Evolutionary conservation across 2,113 vertebrate species (phyloP).

Genomic region (Natator depressus): DNA sequence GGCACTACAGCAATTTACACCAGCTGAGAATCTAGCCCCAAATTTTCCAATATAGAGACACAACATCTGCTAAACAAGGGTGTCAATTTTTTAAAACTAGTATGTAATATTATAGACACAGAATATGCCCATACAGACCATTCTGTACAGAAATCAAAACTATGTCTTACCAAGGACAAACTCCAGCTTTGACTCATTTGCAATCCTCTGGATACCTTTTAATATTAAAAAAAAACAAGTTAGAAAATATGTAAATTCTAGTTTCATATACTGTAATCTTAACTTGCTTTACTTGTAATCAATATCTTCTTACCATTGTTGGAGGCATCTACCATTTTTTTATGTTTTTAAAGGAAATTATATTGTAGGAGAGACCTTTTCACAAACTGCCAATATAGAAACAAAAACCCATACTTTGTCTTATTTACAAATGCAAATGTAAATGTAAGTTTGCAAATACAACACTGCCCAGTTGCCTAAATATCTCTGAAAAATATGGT

Average conservation of each 20-base stretch:
- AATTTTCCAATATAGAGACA: neutral
- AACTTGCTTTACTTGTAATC: neutral
- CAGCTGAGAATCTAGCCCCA: neutral
- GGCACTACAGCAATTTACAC: neutral
- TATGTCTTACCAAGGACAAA: conserved; percentile 84
- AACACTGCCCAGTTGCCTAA: neutral
- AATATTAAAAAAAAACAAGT: conserved; percentile 23
- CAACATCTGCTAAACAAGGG: accelerated
- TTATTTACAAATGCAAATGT: neutral
- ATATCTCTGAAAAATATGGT: neutral
- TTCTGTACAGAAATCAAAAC: conserved; percentile 7
- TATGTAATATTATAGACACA: accelerated
- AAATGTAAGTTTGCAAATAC: neutral
- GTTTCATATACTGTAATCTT: neutral
- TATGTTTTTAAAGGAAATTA: neutral
- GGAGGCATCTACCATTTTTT: neutral
- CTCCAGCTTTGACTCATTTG: conserved; percentile 82
- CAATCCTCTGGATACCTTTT: conserved; percentile 79
- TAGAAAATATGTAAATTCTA: conserved; percentile 15
- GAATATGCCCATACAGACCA: neutral
- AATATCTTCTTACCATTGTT: neutral
- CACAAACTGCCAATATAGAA: neutral
- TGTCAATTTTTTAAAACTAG: neutral
- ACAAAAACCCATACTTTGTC: neutral
- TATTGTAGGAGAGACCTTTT: neutral